These are phyloP conservation scores for Nematolebias whitei DNA, from an alignment of 2,113 vertebrate genomes.

Conservation along the genomic window DNA sequence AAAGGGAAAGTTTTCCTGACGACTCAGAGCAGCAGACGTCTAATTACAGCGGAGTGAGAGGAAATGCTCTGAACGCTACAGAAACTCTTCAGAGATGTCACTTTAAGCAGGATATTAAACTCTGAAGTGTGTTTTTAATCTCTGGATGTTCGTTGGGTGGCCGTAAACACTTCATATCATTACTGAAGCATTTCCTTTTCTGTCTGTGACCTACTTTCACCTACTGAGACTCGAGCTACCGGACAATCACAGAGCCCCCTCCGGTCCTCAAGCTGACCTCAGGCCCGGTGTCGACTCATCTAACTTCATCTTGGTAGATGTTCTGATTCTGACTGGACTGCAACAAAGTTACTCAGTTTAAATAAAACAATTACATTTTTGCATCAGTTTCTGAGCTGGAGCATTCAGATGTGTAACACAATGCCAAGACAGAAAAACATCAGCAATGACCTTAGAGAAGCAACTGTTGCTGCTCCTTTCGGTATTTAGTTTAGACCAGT, in stretches of 20 bases:
- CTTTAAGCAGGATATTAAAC: too few relatives aligned
- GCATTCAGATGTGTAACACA: too few relatives aligned
- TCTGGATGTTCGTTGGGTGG: not conserved
- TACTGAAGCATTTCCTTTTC: not conserved
- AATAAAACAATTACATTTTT: too few relatives aligned
- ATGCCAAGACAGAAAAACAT: too few relatives aligned
- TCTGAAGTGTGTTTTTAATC: too few relatives aligned
- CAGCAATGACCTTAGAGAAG: too few relatives aligned
- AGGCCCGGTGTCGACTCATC: not conserved
- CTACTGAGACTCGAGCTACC: not conserved
- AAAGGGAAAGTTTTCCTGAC: not conserved
- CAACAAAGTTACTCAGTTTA: too few relatives aligned
- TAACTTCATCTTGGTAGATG: not conserved
- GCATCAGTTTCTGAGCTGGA: too few relatives aligned
- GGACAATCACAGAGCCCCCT: not conserved
- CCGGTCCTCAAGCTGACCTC: not conserved
- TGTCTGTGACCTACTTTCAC: constrained; percentile 3
- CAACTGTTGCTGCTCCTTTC: too few relatives aligned
- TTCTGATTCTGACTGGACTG: too few relatives aligned
- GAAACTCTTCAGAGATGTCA: not conserved
- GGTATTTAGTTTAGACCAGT: too few relatives aligned
- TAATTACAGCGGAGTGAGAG: not conserved
- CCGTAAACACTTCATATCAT: constrained; percentile 4
- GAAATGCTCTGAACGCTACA: too few relatives aligned
- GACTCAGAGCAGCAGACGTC: not conserved